These are phyloP conservation scores for Toxonevra muliebris DNA, from an alignment of 2,888 invertebrate species.

Conservation along the genomic window DNA sequence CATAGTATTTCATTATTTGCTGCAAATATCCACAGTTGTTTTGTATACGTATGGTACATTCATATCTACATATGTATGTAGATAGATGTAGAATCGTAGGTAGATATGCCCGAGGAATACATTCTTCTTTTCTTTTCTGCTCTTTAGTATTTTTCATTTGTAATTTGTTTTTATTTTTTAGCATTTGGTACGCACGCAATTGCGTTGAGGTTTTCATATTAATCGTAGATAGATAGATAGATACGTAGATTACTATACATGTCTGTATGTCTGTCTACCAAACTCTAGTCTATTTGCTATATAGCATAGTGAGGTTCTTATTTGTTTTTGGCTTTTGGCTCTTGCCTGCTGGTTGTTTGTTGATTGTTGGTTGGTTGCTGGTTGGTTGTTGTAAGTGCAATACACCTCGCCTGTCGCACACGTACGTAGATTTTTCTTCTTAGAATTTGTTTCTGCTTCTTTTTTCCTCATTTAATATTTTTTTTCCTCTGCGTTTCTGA, in stretches of 20 bases:
- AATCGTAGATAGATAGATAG: too few species aligned
- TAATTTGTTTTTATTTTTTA: too few species aligned
- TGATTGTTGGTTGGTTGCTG: too few species aligned
- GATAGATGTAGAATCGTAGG: not conserved
- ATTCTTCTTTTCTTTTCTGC: not conserved
- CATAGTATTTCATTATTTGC: not conserved
- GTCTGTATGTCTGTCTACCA: too few species aligned
- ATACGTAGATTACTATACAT: too few species aligned
- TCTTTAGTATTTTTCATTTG: not conserved
- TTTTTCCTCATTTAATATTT: not conserved
- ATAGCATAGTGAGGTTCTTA: too few species aligned
- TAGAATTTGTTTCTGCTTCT: conserved; percentile 16
- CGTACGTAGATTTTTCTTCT: conserved; percentile 9
- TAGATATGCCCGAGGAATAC: too few species aligned
- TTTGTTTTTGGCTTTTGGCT: too few species aligned
- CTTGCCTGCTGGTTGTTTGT: too few species aligned
- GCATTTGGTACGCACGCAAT: too few species aligned
- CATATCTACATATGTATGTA: not conserved
- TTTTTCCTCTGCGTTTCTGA: not conserved
- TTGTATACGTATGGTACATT: conserved; percentile 1
- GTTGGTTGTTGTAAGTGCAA: not conserved
- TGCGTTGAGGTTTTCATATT: too few species aligned
- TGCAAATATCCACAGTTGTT: conserved; percentile 23
- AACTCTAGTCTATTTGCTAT: too few species aligned
- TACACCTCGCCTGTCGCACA: not conserved